A percentile compares a stretch with the other conserved stretches of the same genome.
Evolutionary conservation across 2,888 invertebrate species (phyloP).

Genomic region (Phlogophora meticulosa): DNA sequence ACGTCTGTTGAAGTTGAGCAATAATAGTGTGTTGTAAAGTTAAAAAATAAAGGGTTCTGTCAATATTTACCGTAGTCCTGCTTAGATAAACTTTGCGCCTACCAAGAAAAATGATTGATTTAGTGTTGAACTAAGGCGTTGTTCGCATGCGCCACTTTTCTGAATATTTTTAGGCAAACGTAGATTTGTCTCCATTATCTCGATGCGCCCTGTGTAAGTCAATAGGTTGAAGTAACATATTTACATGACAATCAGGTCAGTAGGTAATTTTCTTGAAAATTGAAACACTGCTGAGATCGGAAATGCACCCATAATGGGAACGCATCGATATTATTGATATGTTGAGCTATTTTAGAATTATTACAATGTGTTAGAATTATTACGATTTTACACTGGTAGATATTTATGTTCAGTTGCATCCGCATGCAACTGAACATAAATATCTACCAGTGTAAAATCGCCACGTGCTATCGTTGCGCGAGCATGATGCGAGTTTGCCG

Average conservation of each 20-base stretch:
- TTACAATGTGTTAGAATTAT: not conserved
- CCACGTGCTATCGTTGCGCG: no score
- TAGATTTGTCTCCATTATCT: not conserved
- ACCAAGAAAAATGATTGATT: conserved; percentile 51
- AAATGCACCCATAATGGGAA: conserved; percentile 16
- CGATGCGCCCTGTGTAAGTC: not conserved
- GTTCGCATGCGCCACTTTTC: conserved; percentile 17
- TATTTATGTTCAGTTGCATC: no score
- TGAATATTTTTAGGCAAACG: not conserved
- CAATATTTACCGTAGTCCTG: conserved; percentile 30
- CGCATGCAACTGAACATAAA: not conserved
- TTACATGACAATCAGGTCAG: no score
- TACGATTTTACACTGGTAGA: no score
- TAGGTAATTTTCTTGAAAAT: not conserved
- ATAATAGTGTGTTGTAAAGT: not conserved
- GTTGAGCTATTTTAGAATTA: conserved; percentile 12
- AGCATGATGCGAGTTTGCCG: no score
- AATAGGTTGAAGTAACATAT: no score
- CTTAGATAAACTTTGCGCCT: conserved; percentile 20
- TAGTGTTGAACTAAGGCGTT: conserved; percentile 34
- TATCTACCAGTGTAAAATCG: no score
- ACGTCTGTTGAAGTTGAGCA: not conserved
- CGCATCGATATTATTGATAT: not conserved
- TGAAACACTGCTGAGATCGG: not conserved
- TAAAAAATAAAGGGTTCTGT: conserved; percentile 9